Conservation (phyloP, 2,888 invertebrate species). For the Trileptium ribeirensis region DNA sequence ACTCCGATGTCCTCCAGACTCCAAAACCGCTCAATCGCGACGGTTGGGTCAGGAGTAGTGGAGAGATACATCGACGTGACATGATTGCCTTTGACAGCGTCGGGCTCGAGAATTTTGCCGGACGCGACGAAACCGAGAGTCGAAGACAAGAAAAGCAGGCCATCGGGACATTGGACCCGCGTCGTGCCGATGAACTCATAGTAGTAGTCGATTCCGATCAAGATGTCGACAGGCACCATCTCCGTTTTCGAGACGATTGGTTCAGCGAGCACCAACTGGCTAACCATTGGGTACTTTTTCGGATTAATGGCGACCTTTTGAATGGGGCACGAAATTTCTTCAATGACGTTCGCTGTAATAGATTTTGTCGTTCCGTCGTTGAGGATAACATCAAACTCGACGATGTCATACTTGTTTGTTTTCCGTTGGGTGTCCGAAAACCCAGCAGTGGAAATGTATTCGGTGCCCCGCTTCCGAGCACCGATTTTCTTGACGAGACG, state of each 20-base stretch:
- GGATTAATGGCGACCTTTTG: too few relatives aligned
- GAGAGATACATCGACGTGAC: neutral
- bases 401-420: too few relatives aligned
- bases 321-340: too few relatives aligned
- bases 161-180: neutral
- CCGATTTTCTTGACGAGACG: too few relatives aligned
- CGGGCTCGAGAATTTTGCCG: neutral
- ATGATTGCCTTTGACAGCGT: neutral
- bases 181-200: neutral
- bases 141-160: neutral
- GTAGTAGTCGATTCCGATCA: constrained; percentile 1
- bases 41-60: neutral
- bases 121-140: neutral
- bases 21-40: neutral
- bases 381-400: too few relatives aligned
- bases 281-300: neutral
- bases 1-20: constrained; percentile 1
- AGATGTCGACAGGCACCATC: neutral
- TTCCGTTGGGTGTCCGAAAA: too few relatives aligned
- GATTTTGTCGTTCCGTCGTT: too few relatives aligned
- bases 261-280: neutral
- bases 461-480: too few relatives aligned
- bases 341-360: too few relatives aligned
- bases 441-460: too few relatives aligned
- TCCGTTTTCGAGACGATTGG: neutral